Conservation (phyloP, 2,888 invertebrate species). For the Scelioninae gen. 2 region DNA sequence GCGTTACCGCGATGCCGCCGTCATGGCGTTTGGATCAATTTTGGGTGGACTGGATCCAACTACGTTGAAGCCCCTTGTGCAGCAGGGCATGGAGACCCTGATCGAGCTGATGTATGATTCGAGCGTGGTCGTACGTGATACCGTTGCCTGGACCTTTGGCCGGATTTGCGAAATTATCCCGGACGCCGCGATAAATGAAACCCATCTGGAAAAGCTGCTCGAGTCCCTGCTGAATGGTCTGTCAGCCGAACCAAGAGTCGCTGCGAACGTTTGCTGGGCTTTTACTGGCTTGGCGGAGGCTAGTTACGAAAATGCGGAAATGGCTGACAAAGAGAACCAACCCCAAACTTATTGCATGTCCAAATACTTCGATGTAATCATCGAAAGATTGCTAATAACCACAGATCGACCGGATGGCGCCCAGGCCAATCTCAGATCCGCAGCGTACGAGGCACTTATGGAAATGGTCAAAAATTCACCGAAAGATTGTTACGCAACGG, state of each 20-base stretch:
- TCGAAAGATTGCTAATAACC: slow-evolving; percentile 92
- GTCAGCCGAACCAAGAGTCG: slow-evolving; percentile 95
- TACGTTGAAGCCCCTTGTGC: slow-evolving; percentile 93
- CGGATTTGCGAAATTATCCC: slow-evolving; percentile 98
- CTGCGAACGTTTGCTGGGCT: slow-evolving; percentile 99
- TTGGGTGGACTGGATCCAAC: slow-evolving; percentile 92
- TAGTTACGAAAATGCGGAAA: slow-evolving; percentile 92
- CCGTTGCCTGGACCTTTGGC: slow-evolving; percentile 98
- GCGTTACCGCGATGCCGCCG: slow-evolving; percentile 95
- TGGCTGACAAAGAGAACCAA: slow-evolving; percentile 80
- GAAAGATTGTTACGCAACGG: slow-evolving; percentile 95
- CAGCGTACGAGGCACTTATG: slow-evolving; percentile 99
- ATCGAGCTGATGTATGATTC: slow-evolving; percentile 96
- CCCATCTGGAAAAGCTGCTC: slow-evolving; percentile 87
- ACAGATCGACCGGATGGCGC: slow-evolving; percentile 96
- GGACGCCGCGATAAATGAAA: slow-evolving; percentile 93
- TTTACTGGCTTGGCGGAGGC: slow-evolving; percentile 98
- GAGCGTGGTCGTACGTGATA: slow-evolving; percentile 96
- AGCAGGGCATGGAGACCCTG: slow-evolving; percentile 96
- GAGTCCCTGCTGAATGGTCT: slow-evolving; percentile 90
- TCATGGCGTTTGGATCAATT: slow-evolving; percentile 98
- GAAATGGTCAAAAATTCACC: slow-evolving; percentile 99
- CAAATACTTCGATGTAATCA: slow-evolving; percentile 94
- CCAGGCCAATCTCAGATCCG: slow-evolving; percentile 94
- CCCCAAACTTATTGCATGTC: slow-evolving; percentile 96